Evolutionary conservation across 35 echinoderm and acorn worm genomes (phyloP), one percentile per base, ranked within the genome.

Genomic region (Ophioderma brevispina): DNA sequence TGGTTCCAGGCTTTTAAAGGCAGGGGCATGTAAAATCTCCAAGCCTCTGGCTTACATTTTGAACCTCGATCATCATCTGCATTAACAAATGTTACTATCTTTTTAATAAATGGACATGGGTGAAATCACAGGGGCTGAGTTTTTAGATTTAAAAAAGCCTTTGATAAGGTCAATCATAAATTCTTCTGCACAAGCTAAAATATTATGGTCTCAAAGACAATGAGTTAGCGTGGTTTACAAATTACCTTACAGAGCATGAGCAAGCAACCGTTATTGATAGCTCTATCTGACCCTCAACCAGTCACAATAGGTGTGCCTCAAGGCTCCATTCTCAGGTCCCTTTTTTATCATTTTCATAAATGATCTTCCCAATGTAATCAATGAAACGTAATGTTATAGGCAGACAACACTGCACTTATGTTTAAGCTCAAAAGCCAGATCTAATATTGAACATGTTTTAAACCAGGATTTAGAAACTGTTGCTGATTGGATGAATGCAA

Each of bases 101-200:
- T 50, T n/a, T 46, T 15, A 49, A 31, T n/a, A 83, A 33, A 83
- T 83, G 42, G 81, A 46, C 23, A 42, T 49, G 1, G 42, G 81
- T 83, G 81, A 83, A n/a, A 23, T 83, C 25, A 83, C 81, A 49
- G 81, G 81, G 10, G 81, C 81, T 13, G 19, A 49, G 1, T 83
- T 42, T 83, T 41, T 83, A 50, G 81, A 83, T 43, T 46, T 83
- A 6, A 49, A 46, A 83, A 83, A 83, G 40, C 81, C 18, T 83
- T 83, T 33, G 81, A 52, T 83, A 49, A 38, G 1, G 81, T 83
- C n/a, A 50, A 83, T 33, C 28, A 83, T 33, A 19, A 33, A 40
- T 83, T 83, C 81, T 70, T 6, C n/a, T 83, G 81, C 19, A 21
- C 40, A 83, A 52, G 40, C 11, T 83, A 28, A 19, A 30, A 21